phyloP scores from a whole-genome alignment of 2,797 vertebrate species.

The Poeciliopsis turneri region DNA sequence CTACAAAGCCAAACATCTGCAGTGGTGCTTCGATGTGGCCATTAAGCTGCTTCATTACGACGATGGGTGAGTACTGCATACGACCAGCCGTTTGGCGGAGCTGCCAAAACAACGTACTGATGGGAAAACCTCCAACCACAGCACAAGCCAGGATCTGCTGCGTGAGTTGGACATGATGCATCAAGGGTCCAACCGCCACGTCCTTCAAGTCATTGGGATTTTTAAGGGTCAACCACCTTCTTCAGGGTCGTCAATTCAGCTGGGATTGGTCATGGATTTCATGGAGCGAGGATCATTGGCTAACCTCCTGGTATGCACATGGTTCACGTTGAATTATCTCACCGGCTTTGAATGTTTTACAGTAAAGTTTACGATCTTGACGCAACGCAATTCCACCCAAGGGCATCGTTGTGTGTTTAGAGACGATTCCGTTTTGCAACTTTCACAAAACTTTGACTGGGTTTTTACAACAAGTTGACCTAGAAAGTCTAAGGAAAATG shows the following conservation, averaged over 20 bases:
- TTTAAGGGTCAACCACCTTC: conserved; percentile 50
- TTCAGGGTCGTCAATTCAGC: neutral
- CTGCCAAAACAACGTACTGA: conserved; percentile 2
- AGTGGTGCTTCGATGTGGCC: conserved; percentile 71
- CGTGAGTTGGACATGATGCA: conserved; percentile 75
- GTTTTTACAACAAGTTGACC: neutral
- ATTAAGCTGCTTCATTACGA: conserved; percentile 74
- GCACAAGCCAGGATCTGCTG: conserved; percentile 41
- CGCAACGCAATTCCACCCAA: neutral
- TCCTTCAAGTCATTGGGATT: conserved; percentile 73
- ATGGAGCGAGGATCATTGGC: conserved; percentile 79
- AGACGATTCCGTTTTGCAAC: neutral
- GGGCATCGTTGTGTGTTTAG: neutral
- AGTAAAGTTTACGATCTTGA: neutral
- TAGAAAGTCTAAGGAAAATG: neutral
- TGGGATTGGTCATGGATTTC: conserved; percentile 83
- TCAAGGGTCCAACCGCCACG: conserved; percentile 65
- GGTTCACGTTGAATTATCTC: neutral
- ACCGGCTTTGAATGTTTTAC: neutral
- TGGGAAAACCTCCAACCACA: conserved; percentile 23
- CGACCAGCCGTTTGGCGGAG: neutral
- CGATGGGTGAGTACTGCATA: conserved; percentile 59
- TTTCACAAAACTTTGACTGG: neutral
- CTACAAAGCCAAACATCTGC: conserved; percentile 65
- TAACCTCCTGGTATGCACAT: conserved; percentile 59